A percentile compares a stretch with the other conserved stretches of the same genome.
phyloP scores from a whole-genome alignment of 1,140 invertebrate genomes.

The Lamellibrachia luymesi region DNA sequence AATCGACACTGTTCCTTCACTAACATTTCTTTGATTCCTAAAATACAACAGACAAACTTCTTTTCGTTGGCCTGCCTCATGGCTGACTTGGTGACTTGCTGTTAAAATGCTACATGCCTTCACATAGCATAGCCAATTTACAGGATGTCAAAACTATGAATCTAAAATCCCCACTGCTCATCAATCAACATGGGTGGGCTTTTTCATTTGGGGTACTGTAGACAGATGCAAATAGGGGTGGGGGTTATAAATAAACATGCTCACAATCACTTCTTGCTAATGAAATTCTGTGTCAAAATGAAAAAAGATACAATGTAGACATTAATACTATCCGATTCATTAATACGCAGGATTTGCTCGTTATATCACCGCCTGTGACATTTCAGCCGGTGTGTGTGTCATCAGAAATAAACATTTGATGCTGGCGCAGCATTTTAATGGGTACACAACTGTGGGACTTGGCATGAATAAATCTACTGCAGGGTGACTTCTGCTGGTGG shows the following conservation, averaged over 20 bases:
- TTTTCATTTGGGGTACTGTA: neutral
- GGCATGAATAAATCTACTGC: neutral
- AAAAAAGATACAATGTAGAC: slow-evolving; percentile 5
- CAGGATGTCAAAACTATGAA: slow-evolving; percentile 5
- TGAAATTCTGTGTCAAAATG: neutral
- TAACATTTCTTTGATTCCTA: neutral
- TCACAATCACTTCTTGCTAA: neutral
- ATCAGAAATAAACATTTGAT: neutral
- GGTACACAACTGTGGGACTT: neutral
- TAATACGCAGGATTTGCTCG: neutral
- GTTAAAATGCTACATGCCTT: slow-evolving; percentile 1
- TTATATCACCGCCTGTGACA: neutral
- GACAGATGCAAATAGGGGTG: neutral
- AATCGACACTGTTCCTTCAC: neutral
- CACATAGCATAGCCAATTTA: neutral
- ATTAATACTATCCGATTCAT: neutral
- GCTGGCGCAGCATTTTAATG: neutral
- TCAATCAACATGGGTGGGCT: neutral
- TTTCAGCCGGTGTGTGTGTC: neutral
- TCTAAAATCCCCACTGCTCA: neutral
- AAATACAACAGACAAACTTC: neutral
- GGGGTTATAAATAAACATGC: neutral
- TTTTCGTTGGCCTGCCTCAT: neutral
- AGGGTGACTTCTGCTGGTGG: neutral
- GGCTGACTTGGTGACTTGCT: neutral